Evolutionary conservation across 1,140 invertebrate species (phyloP).

Genomic region (Conus betulinus): DNA sequence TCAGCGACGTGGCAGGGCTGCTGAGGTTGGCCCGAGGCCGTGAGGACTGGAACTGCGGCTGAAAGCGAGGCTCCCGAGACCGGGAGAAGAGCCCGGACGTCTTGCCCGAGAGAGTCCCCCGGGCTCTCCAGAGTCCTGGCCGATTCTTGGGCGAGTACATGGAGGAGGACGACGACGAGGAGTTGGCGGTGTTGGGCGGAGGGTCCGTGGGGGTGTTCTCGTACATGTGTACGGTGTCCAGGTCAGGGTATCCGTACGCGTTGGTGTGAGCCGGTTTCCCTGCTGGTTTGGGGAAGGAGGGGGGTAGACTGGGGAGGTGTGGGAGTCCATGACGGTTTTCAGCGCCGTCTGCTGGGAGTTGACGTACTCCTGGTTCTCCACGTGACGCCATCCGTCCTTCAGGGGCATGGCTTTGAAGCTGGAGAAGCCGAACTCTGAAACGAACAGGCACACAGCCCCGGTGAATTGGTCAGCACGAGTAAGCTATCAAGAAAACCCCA

Average conservation of each 20-base stretch:
- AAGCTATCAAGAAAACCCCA: no score
- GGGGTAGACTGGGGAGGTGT: not conserved
- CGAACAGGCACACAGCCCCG: no score
- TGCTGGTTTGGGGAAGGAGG: not conserved
- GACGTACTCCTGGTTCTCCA: slow-evolving; percentile 22
- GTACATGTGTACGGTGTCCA: not conserved
- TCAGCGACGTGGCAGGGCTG: not conserved
- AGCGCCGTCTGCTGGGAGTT: not conserved
- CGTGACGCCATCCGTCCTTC: slow-evolving; percentile 29
- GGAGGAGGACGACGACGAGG: not conserved
- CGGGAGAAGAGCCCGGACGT: not conserved
- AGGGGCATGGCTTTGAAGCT: slow-evolving; percentile 35
- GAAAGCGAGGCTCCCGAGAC: slow-evolving; percentile 27
- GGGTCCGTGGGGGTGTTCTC: not conserved
- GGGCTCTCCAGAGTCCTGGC: not conserved
- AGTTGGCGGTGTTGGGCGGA: not conserved
- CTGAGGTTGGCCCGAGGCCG: slow-evolving; percentile 4
- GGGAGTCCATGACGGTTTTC: not conserved
- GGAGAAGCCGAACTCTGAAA: slow-evolving; percentile 30
- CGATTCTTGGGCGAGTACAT: slow-evolving; percentile 23
- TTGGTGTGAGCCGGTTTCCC: not conserved
- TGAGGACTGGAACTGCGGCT: slow-evolving; percentile 32
- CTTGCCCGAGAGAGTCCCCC: not conserved
- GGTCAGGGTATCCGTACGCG: not conserved
- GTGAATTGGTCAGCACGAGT: no score